Evolutionary conservation across 2,113 vertebrate genomes (phyloP).

Genomic region (Todiramphus saurophagus): DNA sequence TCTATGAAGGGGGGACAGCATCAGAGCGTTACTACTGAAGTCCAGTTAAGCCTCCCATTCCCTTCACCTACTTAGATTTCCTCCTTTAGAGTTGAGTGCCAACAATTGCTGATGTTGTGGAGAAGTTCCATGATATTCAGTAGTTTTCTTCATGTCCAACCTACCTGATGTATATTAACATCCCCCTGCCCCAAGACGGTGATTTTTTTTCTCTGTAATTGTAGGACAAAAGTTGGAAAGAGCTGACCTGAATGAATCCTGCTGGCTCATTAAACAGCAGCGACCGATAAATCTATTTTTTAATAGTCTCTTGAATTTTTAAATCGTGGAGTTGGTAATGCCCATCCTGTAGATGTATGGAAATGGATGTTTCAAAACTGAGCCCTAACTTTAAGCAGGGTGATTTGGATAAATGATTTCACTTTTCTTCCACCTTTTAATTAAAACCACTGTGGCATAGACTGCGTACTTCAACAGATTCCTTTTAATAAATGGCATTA

Average conservation of each 20-base stretch:
- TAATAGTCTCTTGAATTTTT: constrained; percentile 38
- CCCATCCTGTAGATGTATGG: neutral
- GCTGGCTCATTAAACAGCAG: neutral
- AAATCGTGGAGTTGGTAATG: neutral
- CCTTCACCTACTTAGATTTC: neutral
- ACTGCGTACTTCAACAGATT: neutral
- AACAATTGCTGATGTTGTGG: neutral
- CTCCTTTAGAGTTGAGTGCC: neutral
- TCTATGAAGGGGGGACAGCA: neutral
- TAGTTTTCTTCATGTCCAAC: neutral
- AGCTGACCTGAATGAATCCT: neutral
- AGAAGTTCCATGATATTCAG: neutral
- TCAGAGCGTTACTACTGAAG: neutral
- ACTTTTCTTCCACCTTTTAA: constrained; percentile 42
- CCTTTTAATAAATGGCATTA: constrained; percentile 4
- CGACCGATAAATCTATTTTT: neutral
- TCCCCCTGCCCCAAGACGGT: neutral
- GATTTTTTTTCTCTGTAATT: neutral
- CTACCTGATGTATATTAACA: neutral
- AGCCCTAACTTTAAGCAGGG: neutral
- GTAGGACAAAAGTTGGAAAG: neutral
- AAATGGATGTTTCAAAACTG: neutral
- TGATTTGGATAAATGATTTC: constrained; percentile 61
- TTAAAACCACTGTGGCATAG: constrained; percentile 10
- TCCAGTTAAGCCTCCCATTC: neutral